Evolutionary conservation across 2,797 vertebrate genomes (phyloP).

Genomic region (Enteromius unitaeniatus): DNA sequence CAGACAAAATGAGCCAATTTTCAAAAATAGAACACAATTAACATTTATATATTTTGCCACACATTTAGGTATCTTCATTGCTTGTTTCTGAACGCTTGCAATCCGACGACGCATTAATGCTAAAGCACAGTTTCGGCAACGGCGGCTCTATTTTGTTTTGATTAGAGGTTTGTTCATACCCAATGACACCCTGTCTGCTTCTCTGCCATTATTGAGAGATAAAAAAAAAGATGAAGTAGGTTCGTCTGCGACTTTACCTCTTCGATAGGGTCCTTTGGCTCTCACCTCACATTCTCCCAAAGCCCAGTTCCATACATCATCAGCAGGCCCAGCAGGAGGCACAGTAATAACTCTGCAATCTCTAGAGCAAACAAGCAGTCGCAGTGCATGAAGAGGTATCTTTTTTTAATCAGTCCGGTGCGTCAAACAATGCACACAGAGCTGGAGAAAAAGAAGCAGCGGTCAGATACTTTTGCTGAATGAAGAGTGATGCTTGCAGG

Average conservation of each 20-base stretch:
- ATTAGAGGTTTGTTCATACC: slow-evolving; percentile 70
- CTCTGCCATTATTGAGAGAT: slow-evolving; percentile 66
- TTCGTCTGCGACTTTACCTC: slow-evolving; percentile 69
- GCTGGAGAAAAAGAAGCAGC: slow-evolving; percentile 40
- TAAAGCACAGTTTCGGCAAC: slow-evolving; percentile 68
- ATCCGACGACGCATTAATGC: slow-evolving; percentile 74
- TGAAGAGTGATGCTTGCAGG: slow-evolving; percentile 76
- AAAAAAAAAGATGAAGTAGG: slow-evolving; percentile 70
- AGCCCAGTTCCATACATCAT: slow-evolving; percentile 81
- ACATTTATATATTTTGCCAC: slow-evolving; percentile 61
- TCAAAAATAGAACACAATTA: slow-evolving; percentile 61
- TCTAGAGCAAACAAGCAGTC: slow-evolving; percentile 88
- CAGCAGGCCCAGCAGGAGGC: slow-evolving; percentile 70
- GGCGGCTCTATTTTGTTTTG: slow-evolving; percentile 63
- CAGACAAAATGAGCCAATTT: slow-evolving; percentile 63
- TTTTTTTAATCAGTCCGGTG: slow-evolving; percentile 75
- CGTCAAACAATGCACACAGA: slow-evolving; percentile 72
- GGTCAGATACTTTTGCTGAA: slow-evolving; percentile 70
- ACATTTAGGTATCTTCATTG: neutral
- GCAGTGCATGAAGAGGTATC: slow-evolving; percentile 85
- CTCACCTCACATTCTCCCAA: slow-evolving; percentile 72
- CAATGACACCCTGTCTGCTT: slow-evolving; percentile 67
- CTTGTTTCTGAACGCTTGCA: slow-evolving; percentile 59
- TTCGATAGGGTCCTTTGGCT: slow-evolving; percentile 57
- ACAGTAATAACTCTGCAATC: slow-evolving; percentile 85